Evolutionary conservation across 2,113 vertebrate genomes (phyloP), one percentile per base, ranked within the genome.

Genomic region (Hippolais icterina): DNA sequence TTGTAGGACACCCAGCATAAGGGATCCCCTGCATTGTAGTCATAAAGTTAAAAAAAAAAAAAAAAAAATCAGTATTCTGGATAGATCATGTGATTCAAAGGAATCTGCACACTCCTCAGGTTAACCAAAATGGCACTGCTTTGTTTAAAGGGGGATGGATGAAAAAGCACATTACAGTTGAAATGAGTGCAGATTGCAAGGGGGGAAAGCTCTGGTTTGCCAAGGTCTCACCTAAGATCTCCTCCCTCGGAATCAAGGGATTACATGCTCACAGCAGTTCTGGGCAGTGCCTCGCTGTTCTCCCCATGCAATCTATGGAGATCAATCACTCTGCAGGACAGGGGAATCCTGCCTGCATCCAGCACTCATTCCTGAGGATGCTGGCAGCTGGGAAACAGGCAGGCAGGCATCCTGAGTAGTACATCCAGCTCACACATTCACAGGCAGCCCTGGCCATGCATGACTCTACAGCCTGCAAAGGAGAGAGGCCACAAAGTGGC

Each of bases 391-490:
- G 44, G 50, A 39, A 1, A 2, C 27, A 19, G 9, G 22, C 50
- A 25, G 53, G 54, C 71, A 64, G 72, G 31, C 35, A 6, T 57
- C 31, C 42, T 1, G 7, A 23, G 47, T 10, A 4, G 33, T 5
- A 35, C 3, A 4, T 21, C 21, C 80, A 25, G 42, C 63, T 22
- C 66, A 29, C 39, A 15, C 7, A 2, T 28, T 8, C 3, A 3
- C 11, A 17, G 33, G 23, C 64, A 46, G 28, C 29, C 33, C 61
- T 41, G 35, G 57, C 39, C 17, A 44, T 0, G 0, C 52, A 21
- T 0, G 0, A 44, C 39, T 85, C 54, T 18, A 6, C 0, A 0
- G 46, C 37, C 60, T 59, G 57, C 27, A 35, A 50, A 37, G 49
- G 20, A 77, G 35, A 87, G 53, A 39, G 63, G 59, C 42, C 69